Percentiles rank a stretch among this genome's conserved stretches.
Conservation (phyloP, 2,797 vertebrate genomes). For the Rhinella marina region DNA sequence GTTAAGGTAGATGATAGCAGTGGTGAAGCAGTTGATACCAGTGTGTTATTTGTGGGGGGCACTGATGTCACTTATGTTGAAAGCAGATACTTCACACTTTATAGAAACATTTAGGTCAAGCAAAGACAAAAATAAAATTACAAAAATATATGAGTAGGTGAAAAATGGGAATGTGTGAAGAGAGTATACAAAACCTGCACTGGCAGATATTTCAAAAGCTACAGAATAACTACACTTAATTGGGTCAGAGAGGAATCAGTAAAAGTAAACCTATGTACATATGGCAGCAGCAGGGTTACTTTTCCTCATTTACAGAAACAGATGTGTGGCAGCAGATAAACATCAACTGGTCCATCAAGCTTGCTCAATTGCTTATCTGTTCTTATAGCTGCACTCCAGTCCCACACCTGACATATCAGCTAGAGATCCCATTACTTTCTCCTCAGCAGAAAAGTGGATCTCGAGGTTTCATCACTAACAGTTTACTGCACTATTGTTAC, state of each 20-base stretch:
- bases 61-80: neutral
- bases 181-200: neutral
- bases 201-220: neutral
- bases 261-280: neutral
- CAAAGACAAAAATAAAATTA: neutral
- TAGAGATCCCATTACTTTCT: slow-evolving; percentile 20
- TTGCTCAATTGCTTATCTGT: slow-evolving; percentile 34
- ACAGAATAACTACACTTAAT: neutral
- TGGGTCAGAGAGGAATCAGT: slow-evolving; percentile 18
- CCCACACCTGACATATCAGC: slow-evolving; percentile 32
- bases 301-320: slow-evolving; percentile 28
- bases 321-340: slow-evolving; percentile 33
- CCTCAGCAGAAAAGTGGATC: neutral
- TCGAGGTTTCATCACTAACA: slow-evolving; percentile 13
- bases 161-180: neutral
- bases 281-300: slow-evolving; percentile 39
- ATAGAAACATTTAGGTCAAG: neutral
- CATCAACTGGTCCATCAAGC: slow-evolving; percentile 27
- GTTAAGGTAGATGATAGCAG: neutral
- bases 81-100: neutral
- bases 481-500: slow-evolving; percentile 1
- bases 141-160: neutral
- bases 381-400: slow-evolving; percentile 8
- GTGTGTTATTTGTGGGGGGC: neutral
- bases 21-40: neutral